Evolutionary conservation across 2,113 vertebrate genomes (phyloP).

Genomic region (Furnarius figulus): DNA sequence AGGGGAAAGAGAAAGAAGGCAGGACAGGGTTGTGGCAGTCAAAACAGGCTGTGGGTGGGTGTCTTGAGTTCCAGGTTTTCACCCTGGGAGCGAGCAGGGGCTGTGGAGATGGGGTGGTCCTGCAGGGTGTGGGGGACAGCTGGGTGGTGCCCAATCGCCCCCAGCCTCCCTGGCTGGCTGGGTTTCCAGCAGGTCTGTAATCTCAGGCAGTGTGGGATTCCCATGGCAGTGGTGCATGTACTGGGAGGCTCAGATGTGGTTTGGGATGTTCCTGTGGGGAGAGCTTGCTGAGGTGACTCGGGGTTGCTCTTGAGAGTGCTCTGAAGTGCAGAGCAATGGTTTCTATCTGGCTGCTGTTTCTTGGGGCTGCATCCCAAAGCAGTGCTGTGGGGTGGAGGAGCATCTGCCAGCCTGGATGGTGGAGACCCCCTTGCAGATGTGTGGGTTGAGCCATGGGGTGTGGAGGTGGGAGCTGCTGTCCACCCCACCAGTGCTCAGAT

Average conservation of each 20-base stretch:
- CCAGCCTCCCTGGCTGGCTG: neutral
- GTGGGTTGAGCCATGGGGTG: fast-evolving
- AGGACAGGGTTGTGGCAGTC: neutral
- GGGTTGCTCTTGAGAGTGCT: neutral
- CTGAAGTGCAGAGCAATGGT: neutral
- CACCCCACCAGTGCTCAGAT: neutral
- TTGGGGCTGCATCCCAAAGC: neutral
- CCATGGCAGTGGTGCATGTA: fast-evolving
- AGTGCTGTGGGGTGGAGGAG: neutral
- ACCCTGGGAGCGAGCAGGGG: neutral
- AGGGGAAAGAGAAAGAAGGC: neutral
- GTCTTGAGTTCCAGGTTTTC: neutral
- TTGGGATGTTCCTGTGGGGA: neutral
- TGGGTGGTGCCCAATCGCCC: neutral
- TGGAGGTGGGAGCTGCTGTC: neutral
- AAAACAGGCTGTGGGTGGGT: neutral
- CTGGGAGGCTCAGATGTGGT: neutral
- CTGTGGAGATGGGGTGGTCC: neutral
- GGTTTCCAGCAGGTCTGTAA: neutral
- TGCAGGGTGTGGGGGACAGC: neutral
- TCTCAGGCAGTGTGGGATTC: neutral
- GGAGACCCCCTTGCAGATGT: neutral
- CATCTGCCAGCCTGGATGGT: neutral
- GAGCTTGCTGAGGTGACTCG: neutral
- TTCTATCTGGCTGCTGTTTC: neutral